These are phyloP conservation scores for Molothrus ater DNA, from an alignment of 2,797 vertebrate species.

Conservation along the genomic window DNA sequence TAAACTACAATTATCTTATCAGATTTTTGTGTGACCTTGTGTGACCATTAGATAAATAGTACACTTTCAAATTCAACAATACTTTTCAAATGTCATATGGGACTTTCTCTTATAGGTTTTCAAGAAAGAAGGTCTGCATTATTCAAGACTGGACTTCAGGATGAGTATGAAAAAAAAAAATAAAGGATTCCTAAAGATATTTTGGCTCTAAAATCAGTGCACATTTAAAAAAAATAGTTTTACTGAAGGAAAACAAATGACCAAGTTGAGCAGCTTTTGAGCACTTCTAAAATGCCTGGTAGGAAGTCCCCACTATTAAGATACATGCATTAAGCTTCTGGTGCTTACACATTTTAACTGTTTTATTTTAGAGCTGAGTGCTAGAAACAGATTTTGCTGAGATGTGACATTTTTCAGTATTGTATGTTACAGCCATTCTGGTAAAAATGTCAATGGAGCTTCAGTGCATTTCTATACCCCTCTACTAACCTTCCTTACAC, in stretches of 20 bases:
- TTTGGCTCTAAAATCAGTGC: background rate
- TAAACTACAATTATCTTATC: background rate
- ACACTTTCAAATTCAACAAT: background rate
- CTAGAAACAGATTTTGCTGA: background rate
- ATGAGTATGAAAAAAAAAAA: background rate
- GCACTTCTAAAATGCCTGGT: background rate
- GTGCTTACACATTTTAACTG: background rate
- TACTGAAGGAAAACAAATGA: background rate
- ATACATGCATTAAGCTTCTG: background rate
- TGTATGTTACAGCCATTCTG: background rate
- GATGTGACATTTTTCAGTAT: background rate
- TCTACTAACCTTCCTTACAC: background rate
- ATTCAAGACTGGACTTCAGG: background rate
- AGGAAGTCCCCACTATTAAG: background rate
- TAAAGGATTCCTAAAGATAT: background rate
- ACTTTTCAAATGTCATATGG: background rate
- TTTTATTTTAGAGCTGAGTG: background rate
- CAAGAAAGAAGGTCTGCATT: conserved; percentile 12
- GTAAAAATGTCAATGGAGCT: background rate
- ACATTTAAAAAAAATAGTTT: background rate
- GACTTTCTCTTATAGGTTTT: conserved; percentile 64
- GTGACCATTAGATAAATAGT: background rate
- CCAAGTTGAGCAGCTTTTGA: background rate
- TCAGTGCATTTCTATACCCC: background rate
- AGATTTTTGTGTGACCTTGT: background rate